Evolutionary conservation across 1,140 invertebrate species (phyloP), one percentile per base, ranked within the genome.

Genomic region (Sogatella furcifera): DNA sequence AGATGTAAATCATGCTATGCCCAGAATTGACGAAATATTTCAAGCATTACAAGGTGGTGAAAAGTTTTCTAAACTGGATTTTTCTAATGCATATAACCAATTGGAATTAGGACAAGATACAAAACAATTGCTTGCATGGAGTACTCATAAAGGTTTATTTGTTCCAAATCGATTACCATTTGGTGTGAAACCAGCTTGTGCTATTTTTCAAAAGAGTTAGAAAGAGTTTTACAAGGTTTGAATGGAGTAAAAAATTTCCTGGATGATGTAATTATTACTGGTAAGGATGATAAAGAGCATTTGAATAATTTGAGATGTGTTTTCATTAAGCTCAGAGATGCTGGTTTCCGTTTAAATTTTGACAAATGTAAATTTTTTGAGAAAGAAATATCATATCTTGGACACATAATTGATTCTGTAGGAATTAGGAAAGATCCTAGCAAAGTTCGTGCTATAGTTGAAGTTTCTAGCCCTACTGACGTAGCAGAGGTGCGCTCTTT

Each of bases 371-470:
- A 52, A 2, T 61, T 67, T 57, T 44, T 31, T 1, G 13, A 21
- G 21, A 42, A 4, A 13, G 62, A 68, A 63, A 49, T 71, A 0
- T 52, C 61, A n/a, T 73, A 68, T 49, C 63, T 73, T 10, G 75
- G 73, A 5, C 65, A 72, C 34, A 43, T 68, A 0, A 59, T 74
- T 24, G 59, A 61, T 4, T 31, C 57, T 14, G 61, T 70, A 31
- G 72, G 72, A 4, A 43, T 75, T 2, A 68, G 65, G 31, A 63
- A 66, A 49, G 69, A 75, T 55, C 69, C 66, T 15, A 65, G 64
- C 2, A 74, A 74, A 63, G 59, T 71, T 0, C 41, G 61, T 41
- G 66, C 65, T 4, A 65, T 75, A 5, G 21, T 13, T 5, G 57
- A 69, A 0, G 65, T 70, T 49, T 55, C 52, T 11, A n/a, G 15